Evolutionary conservation across 2,797 vertebrate genomes (phyloP).

Genomic region (Cyprinodon diabolis): DNA sequence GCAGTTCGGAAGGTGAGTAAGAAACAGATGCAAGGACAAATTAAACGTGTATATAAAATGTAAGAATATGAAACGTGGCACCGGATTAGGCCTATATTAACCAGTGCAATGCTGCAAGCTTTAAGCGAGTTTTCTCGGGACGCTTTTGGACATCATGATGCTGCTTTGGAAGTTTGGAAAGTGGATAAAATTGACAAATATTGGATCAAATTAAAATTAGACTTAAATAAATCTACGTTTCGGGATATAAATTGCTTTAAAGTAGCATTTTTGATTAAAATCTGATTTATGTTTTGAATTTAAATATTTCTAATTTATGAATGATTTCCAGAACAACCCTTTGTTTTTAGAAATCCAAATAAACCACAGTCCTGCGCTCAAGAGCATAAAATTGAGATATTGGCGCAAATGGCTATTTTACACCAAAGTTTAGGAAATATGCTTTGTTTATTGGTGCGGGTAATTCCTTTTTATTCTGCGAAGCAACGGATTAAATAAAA

Average conservation of each 20-base stretch:
- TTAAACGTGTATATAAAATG: no score
- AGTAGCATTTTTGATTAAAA: no score
- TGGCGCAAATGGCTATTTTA: conserved; percentile 30
- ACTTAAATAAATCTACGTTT: no score
- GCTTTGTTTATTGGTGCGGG: conserved; percentile 66
- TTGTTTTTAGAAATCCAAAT: neutral
- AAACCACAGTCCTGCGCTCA: neutral
- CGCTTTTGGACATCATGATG: neutral
- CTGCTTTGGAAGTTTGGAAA: neutral
- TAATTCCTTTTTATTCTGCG: conserved; percentile 30
- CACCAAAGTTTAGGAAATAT: conserved; percentile 44
- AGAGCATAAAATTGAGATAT: conserved; percentile 21
- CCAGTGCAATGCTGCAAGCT: neutral
- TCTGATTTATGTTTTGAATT: neutral
- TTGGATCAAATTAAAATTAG: neutral
- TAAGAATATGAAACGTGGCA: conserved; percentile 16
- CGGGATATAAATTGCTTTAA: no score
- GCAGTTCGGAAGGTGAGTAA: conserved; percentile 72
- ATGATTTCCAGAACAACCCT: neutral
- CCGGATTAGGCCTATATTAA: no score
- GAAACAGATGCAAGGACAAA: neutral
- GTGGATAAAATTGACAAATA: neutral
- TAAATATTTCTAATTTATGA: neutral
- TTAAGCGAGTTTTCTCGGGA: neutral
- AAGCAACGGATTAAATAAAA: conserved; percentile 54